Conservation (phyloP, 2,113 vertebrate genomes). For the Silurus meridionalis region DNA sequence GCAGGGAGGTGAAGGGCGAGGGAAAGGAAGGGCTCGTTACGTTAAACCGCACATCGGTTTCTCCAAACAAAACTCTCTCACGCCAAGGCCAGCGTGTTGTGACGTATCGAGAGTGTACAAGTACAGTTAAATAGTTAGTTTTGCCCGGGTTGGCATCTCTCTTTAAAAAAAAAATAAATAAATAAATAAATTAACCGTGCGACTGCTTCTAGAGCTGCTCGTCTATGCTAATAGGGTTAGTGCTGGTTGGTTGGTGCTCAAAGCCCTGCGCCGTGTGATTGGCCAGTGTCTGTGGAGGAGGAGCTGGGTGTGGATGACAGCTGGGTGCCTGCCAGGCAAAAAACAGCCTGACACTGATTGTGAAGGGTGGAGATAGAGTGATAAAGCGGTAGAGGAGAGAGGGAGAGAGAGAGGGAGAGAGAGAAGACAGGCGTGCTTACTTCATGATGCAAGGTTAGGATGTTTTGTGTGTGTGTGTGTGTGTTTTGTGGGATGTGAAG, state of each 20-base stretch:
- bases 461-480: conserved; percentile 60
- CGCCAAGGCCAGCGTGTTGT: background rate
- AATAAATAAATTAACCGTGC: conserved; percentile 60
- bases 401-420: conserved; percentile 68
- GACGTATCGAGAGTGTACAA: background rate
- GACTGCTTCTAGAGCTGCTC: conserved; percentile 61
- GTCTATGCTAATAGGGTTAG: conserved; percentile 74
- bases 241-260: conserved; percentile 72
- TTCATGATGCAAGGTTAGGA: conserved; percentile 82
- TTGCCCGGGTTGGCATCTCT: conserved; percentile 70
- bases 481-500: conserved; percentile 53
- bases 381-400: conserved; percentile 63
- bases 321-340: conserved; percentile 74
- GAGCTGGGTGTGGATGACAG: conserved; percentile 76
- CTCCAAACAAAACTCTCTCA: background rate
- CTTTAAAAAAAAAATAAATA: conserved; percentile 72
- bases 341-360: conserved; percentile 74
- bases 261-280: conserved; percentile 63
- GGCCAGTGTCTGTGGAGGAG: conserved; percentile 64
- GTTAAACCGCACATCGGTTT: background rate
- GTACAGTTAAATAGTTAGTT: too few species aligned
- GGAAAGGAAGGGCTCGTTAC: background rate
- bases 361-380: conserved; percentile 60
- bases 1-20: background rate
- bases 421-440: conserved; percentile 76